Percentiles rank a stretch among this genome's conserved stretches.
Conservation (phyloP, 2,888 invertebrate species). For the Drosophila setosimentum region DNA sequence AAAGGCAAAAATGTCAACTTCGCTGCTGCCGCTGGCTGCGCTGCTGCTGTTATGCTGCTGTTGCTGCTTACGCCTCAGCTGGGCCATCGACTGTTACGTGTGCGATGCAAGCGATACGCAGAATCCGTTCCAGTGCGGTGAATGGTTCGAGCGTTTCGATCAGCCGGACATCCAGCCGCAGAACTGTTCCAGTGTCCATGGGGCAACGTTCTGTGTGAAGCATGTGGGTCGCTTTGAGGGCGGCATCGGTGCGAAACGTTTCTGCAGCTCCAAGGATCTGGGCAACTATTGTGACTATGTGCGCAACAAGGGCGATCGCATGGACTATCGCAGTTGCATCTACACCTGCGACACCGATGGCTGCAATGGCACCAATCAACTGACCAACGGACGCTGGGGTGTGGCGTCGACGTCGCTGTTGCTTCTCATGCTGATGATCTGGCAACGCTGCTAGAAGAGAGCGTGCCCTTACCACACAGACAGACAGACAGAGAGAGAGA, state of each 20-base stretch:
- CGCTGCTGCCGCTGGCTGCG: constrained; percentile 28
- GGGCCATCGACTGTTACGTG: constrained; percentile 93
- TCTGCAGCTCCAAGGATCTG: constrained; percentile 93
- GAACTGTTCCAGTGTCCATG: constrained; percentile 92
- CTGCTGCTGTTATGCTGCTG: constrained; percentile 44
- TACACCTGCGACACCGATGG: constrained; percentile 94
- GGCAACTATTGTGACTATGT: constrained; percentile 97
- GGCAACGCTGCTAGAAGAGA: constrained; percentile 54
- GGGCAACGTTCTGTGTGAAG: constrained; percentile 96
- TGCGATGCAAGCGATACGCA: constrained; percentile 93
- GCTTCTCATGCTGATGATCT: constrained; percentile 36
- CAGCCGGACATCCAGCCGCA: constrained; percentile 88
- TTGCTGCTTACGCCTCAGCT: constrained; percentile 79
- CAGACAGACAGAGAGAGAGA: background rate
- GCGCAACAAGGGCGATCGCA: constrained; percentile 92
- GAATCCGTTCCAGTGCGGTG: constrained; percentile 93
- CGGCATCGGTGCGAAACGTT: constrained; percentile 94
- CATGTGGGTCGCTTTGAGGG: constrained; percentile 96
- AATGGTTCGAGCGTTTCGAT: constrained; percentile 89
- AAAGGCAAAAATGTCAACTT: constrained; percentile 26
- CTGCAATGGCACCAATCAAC: constrained; percentile 89
- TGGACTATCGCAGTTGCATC: constrained; percentile 94
- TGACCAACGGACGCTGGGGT: constrained; percentile 42
- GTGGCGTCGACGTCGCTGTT: constrained; percentile 34
- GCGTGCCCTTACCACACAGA: background rate